Conservation (phyloP, 2,797 vertebrate species). For the Parauchenoglanis ngamensis region DNA sequence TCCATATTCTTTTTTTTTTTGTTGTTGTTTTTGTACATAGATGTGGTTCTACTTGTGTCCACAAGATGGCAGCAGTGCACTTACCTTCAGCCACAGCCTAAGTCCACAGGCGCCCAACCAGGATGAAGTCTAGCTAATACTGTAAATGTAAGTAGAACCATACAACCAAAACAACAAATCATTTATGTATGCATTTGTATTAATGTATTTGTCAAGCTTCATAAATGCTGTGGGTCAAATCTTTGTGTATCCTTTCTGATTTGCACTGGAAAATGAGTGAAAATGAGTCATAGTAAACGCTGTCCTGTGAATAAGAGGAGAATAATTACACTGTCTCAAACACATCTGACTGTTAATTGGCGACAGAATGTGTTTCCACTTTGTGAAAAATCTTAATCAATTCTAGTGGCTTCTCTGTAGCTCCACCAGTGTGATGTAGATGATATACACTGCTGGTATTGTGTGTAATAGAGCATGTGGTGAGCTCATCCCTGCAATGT, state of each 20-base stretch:
- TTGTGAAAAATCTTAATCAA: not conserved
- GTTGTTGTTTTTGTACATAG: not conserved
- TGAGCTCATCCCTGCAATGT: conserved; percentile 40
- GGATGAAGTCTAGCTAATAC: not conserved
- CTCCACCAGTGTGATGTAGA: not conserved
- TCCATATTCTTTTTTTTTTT: too few relatives aligned
- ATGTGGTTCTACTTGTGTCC: conserved; percentile 3
- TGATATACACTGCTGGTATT: conserved; percentile 17
- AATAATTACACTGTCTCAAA: not conserved
- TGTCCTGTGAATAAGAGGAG: not conserved
- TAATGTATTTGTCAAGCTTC: not conserved
- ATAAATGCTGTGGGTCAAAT: not conserved
- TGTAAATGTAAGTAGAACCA: not conserved
- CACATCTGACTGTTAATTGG: not conserved
- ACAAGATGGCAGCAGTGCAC: conserved; percentile 46
- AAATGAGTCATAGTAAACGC: not conserved
- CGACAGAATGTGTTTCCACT: not conserved
- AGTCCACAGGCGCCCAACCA: not conserved
- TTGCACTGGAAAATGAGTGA: not conserved
- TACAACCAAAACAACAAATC: not conserved
- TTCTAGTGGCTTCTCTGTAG: not conserved
- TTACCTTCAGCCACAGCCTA: conserved; percentile 3
- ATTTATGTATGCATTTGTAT: not conserved
- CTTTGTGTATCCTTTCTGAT: not conserved
- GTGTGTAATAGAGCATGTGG: conserved; percentile 27